Conservation (phyloP, 2,888 invertebrate species). For the Prosapia bicincta region DNA sequence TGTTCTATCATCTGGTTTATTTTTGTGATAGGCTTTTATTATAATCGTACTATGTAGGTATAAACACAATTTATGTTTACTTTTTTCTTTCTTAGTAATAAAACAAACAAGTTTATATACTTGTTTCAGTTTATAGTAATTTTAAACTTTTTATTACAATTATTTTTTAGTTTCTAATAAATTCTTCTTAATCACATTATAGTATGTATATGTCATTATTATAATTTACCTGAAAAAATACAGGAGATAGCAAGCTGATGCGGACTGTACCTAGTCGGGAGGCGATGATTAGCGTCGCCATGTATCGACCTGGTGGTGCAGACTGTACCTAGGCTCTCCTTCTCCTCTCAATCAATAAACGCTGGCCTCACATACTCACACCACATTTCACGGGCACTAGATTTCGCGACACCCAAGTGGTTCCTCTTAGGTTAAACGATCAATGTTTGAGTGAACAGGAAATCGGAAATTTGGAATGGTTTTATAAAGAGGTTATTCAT, state of each 20-base stretch:
- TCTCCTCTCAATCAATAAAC: conserved; percentile 2
- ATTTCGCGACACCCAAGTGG: conserved; percentile 1
- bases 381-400: conserved; percentile 2
- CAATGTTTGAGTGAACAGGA: not conserved
- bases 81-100: too few species aligned
- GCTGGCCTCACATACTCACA: conserved; percentile 2
- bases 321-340: conserved; percentile 2
- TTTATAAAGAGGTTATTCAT: too few species aligned
- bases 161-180: too few species aligned
- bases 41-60: too few species aligned
- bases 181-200: too few species aligned
- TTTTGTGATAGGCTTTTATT: too few species aligned
- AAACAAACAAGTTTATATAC: too few species aligned
- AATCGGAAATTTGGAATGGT: not conserved
- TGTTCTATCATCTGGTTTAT: too few species aligned
- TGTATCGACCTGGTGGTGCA: conserved; percentile 2
- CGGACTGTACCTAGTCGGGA: not conserved
- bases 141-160: too few species aligned
- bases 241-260: not conserved
- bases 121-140: too few species aligned
- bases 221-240: not conserved
- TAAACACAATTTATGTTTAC: too few species aligned
- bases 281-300: not conserved
- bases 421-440: not conserved
- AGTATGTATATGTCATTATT: too few species aligned